Evolutionary conservation across 2,888 invertebrate species (phyloP), one percentile per base, ranked within the genome.

Genomic region (Conops quadrifasciatus): DNA sequence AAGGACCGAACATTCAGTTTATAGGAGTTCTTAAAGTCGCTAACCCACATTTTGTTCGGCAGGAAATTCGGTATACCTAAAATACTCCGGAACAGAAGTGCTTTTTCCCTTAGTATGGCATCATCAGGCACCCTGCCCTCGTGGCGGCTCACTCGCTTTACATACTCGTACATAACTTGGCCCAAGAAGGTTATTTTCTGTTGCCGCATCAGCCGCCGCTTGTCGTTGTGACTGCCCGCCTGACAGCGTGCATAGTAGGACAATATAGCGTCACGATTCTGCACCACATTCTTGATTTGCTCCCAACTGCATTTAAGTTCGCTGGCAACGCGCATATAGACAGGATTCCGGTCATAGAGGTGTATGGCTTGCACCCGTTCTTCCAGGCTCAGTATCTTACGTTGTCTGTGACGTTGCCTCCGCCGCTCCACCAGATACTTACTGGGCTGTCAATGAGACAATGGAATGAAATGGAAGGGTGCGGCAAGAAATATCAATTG

Each of bases 171-270:
- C 75, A 77, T 77, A 19, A 75, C 74, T 58, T 77, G 77, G 28
- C 78, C 78, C 67, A 78, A 72, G 53, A 78, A 78, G 51, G 76
- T 78, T 19, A 78, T 77, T 75, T 78, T 78, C 63, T 78, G 77
- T 30, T 77, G 75, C 1, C 78, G 76, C 66, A 75, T 75, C 28
- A 73, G 71, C 24, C 76, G 74, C 1, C 76, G 73, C 67, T 76
- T 74, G 51, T 78, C 78, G 45, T 72, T 73, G 36, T 71, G 45
- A 26, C 68, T 73, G 24, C 77, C 73, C 13, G 74, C 74, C 68
- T 78, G 78, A 36, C 78, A 78, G 60, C 72, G 74, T 9, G 77
- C 77, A 70, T 78, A 78, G 45, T 78, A 77, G 26, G 76, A 73
- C 19, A 78, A 71, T 53, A 78, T 78, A 26, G 74, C 73, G 51